phyloP scores from a whole-genome alignment of 1,140 invertebrate genomes.

The Platyura marginata region DNA sequence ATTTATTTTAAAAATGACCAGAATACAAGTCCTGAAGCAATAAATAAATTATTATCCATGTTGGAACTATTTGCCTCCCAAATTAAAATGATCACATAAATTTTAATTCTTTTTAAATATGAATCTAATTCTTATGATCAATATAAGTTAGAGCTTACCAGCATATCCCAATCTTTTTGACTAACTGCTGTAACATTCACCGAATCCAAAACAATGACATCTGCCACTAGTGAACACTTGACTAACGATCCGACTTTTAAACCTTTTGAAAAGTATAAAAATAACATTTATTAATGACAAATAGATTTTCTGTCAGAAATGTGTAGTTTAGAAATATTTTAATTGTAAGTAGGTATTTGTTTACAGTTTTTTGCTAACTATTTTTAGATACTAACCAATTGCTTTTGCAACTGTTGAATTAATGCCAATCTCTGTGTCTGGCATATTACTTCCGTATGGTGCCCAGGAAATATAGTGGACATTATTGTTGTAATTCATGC shows the following conservation, averaged over 20 bases:
- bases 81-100: not conserved
- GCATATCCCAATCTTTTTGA: conserved; percentile 24
- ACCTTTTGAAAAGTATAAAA: too few species aligned
- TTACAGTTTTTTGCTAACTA: too few species aligned
- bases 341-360: too few species aligned
- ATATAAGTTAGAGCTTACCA: conserved; percentile 8
- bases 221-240: conserved; percentile 20
- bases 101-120: not conserved
- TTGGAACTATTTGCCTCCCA: too few species aligned
- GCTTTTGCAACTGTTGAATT: conserved; percentile 25
- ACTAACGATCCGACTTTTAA: conserved; percentile 21
- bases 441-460: conserved; percentile 16
- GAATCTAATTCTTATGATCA: not conserved
- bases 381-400: conserved; percentile 19
- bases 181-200: conserved; percentile 21
- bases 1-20: too few species aligned
- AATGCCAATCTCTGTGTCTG: conserved; percentile 24
- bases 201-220: conserved; percentile 16
- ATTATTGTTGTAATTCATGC: conserved; percentile 13
- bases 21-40: too few species aligned
- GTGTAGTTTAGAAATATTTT: too few species aligned
- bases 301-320: not conserved
- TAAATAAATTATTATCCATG: too few species aligned
- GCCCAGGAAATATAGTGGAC: conserved; percentile 20
- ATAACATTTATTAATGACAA: not conserved